Evolutionary conservation across 2,888 invertebrate genomes (phyloP).

Genomic region (Ophion obscuratus): DNA sequence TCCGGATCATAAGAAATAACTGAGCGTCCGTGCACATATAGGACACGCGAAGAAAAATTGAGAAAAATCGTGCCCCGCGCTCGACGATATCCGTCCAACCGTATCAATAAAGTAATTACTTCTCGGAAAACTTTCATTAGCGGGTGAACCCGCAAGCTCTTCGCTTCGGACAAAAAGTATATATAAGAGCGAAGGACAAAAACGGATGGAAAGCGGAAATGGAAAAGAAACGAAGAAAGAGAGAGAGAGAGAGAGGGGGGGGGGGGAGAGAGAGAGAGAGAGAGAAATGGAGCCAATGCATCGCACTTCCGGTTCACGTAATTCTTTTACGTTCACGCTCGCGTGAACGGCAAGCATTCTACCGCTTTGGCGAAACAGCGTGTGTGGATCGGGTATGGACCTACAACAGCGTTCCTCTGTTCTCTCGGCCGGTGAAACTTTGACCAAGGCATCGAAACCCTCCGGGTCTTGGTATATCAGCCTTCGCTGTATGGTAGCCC

Average conservation of each 20-base stretch:
- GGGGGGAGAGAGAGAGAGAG: background rate
- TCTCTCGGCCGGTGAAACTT: conserved; percentile 34
- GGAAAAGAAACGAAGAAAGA: conserved; percentile 8
- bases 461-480: conserved; percentile 20
- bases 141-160: conserved; percentile 69
- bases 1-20: conserved; percentile 35
- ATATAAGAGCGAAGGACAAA: conserved; percentile 11
- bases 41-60: conserved; percentile 72
- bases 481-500: conserved; percentile 16
- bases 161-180: conserved; percentile 14
- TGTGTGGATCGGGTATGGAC: conserved; percentile 28
- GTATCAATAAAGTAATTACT: conserved; percentile 83
- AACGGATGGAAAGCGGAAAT: conserved; percentile 38
- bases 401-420: conserved; percentile 25
- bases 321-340: conserved; percentile 71
- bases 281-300: conserved; percentile 69
- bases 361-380: conserved; percentile 41
- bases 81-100: conserved; percentile 66
- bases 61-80: conserved; percentile 78
- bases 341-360: conserved; percentile 50
- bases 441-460: conserved; percentile 28
- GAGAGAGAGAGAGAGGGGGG: background rate
- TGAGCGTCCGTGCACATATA: conserved; percentile 19
- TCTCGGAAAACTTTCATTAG: conserved; percentile 79
- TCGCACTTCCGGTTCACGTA: conserved; percentile 78